Base-by-base conservation (phyloP, 2,888 invertebrate species). In the Malthinus flaveolus region DNA sequence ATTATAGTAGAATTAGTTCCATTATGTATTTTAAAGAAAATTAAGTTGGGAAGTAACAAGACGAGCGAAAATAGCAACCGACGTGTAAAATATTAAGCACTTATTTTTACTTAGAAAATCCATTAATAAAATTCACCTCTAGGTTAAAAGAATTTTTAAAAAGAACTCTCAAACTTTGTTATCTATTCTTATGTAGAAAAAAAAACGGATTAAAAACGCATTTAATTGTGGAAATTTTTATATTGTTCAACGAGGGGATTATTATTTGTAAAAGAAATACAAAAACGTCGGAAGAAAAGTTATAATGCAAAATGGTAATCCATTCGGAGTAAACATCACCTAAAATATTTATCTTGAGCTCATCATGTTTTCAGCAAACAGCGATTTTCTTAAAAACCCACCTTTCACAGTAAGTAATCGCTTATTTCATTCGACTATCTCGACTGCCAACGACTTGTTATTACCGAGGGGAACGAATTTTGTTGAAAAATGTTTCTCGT, bases 351-450 rank as follows among this genome's bases (percentile, higher is more conserved):
- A 69, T 71, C 68, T 68, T 64, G 61, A 55, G 62, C 68, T 71
- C 70, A 65, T 72, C 68, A 67, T 67, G 68, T 68, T 70, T 69
- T 66, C 66, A 69, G 72, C 70, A 71, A 74, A 73, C 73, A 68
- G 59, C 69, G 67, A 69, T 68, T 67, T 68, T 68, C 68, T 69
- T 70, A 70, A 68, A 70, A 61, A 70, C 69, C 71, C 71, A 72
- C 74, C 73, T 74, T 73, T 71, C 69, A 66, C 68, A 66, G 70
- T 72, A 70, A 71, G 70, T 71, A 73, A 73, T 74, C 74, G 73
- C 68, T 72, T 73, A 72, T 71, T 71, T 70, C 69, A 69, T 71
- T 71, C 72, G 71, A 70, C 73, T 73, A 73, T 73, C 73, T 71
- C 68, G 71, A 68, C 70, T 70, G 71, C 71, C 73, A 66, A 70